Evolutionary conservation across 2,888 invertebrate genomes (phyloP).

Genomic region (Zhengitettix transpicula): DNA sequence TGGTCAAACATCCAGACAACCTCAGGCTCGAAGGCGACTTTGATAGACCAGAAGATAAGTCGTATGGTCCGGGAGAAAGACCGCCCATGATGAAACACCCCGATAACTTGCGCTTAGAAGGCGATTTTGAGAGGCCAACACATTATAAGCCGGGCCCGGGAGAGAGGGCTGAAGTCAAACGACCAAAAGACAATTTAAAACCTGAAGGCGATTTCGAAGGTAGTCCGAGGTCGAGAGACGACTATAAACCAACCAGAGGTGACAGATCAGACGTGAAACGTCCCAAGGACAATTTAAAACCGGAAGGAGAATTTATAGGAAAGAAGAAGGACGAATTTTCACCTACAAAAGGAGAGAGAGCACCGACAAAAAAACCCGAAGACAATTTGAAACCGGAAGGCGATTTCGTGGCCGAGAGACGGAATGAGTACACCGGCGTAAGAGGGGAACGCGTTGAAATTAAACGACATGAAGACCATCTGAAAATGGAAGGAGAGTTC

Average conservation of each 20-base stretch:
- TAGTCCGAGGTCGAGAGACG: slow-evolving; percentile 17
- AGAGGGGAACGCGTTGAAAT: slow-evolving; percentile 18
- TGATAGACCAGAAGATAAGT: slow-evolving; percentile 21
- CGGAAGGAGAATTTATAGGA: slow-evolving; percentile 30
- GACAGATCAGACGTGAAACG: slow-evolving; percentile 18
- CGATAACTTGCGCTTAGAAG: slow-evolving; percentile 24
- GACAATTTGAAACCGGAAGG: slow-evolving; percentile 23
- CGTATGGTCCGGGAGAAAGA: slow-evolving; percentile 17
- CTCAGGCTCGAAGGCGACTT: slow-evolving; percentile 16
- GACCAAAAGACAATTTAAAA: slow-evolving; percentile 24
- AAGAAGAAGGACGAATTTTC: slow-evolving; percentile 28
- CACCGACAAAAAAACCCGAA: slow-evolving; percentile 24
- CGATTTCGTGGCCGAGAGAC: slow-evolving; percentile 16
- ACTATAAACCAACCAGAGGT: slow-evolving; percentile 22
- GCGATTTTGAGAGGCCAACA: slow-evolving; percentile 18
- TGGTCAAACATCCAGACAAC: slow-evolving; percentile 26
- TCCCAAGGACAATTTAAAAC: slow-evolving; percentile 32
- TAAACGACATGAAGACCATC: slow-evolving; percentile 15
- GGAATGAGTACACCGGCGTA: slow-evolving; percentile 19
- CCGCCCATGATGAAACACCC: slow-evolving; percentile 21
- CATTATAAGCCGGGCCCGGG: neutral
- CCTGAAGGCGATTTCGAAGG: slow-evolving; percentile 40
- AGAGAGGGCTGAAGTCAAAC: slow-evolving; percentile 11
- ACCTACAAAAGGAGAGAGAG: slow-evolving; percentile 33
- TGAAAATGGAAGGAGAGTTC: slow-evolving; percentile 45